Evolutionary conservation across 1,140 invertebrate species (phyloP), one percentile per base, ranked within the genome.

Genomic region (Amyelois transitella): DNA sequence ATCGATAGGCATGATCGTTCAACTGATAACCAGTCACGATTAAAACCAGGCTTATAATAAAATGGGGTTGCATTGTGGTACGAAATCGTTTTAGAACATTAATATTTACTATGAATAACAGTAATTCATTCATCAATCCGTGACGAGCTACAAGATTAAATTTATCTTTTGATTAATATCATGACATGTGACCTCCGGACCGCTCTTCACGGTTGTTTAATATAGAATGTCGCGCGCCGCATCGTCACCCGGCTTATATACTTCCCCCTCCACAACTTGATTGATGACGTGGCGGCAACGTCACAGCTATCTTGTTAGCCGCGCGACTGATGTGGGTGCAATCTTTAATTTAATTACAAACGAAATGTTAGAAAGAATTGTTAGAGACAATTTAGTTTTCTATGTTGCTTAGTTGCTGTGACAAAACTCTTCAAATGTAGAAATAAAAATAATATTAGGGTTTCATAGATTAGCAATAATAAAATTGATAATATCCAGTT

Each of bases 261-360:
- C 44, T 47, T 17, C 45, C 45, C 45, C 45, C 45, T n/a, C 45
- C 45, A 21, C 20, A 14, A 44, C n/a, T 20, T 48, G 45, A 48
- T 22, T 48, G 45, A 48, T 48, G 45, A 48, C 45, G 45, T 21
- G 45, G 45, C 20, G 8, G 12, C 18, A n/a, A 48, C 18, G 45
- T 48, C 45, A 22, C 20, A 21, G 45, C 19, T 19, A 48, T 48
- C 19, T 48, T n/a, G 19, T 48, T 48, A 21, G 12, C 43, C 17
- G 45, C 32, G 32, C 43, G 18, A 48, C 8, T 21, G 45, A 48
- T 48, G 20, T 19, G 18, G 45, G 18, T 48, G 45, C 45, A 12
- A 48, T 20, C 45, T n/a, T 48, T 48, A 20, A 48, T n/a, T 3
- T 48, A 20, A 48, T 48, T 21, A 20, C 5, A 45, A 2, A 38